Percentiles rank a stretch among this genome's conserved stretches.
These are phyloP conservation scores for Parnassius mnemosyne DNA, from an alignment of 2,888 invertebrate species.

Conservation along the genomic window DNA sequence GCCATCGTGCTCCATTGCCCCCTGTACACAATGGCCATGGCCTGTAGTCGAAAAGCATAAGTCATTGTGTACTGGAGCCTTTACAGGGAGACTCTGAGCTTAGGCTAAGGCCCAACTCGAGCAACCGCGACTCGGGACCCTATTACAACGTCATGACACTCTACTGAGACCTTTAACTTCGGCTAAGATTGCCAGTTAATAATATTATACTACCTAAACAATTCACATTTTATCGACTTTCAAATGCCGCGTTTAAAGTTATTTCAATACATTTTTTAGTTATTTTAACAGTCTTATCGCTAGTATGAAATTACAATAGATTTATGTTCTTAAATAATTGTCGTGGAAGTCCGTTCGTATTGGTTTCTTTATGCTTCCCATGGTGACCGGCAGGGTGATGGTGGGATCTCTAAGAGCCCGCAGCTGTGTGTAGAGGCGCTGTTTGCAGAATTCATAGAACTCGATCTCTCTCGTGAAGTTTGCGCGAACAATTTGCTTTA, in stretches of 20 bases:
- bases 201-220: neutral
- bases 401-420: conserved; percentile 83
- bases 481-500: conserved; percentile 90
- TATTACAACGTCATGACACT: too few species aligned
- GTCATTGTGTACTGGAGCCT: too few species aligned
- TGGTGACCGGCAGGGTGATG: conserved; percentile 49
- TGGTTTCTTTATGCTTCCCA: conserved; percentile 41
- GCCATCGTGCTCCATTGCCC: too few species aligned
- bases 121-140: too few species aligned
- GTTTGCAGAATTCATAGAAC: conserved; percentile 94
- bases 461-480: conserved; percentile 95
- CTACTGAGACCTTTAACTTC: too few species aligned
- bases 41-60: too few species aligned
- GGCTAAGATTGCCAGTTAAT: too few species aligned
- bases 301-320: conserved; percentile 2
- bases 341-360: conserved; percentile 24
- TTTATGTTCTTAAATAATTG: conserved; percentile 23
- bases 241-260: neutral
- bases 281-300: conserved; percentile 16
- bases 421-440: conserved; percentile 89
- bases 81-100: too few species aligned
- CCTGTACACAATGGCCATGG: too few species aligned
- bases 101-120: too few species aligned
- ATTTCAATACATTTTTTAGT: neutral
- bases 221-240: conserved; percentile 1